Conservation (phyloP, 2,797 vertebrate species). For the Todus mexicanus region DNA sequence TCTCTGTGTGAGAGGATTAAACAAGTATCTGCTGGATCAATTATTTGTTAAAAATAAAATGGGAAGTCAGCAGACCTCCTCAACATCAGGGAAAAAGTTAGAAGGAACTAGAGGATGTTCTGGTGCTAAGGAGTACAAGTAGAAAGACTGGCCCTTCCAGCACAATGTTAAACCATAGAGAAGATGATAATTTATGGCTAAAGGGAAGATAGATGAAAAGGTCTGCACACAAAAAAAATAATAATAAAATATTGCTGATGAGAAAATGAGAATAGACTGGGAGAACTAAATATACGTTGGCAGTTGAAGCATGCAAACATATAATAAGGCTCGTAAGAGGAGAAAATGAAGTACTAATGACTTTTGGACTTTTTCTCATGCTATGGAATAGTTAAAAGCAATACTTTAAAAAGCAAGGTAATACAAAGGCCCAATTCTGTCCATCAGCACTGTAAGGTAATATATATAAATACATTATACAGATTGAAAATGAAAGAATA, state of each 20-base stretch:
- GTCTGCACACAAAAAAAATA: not conserved
- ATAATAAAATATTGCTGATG: not conserved
- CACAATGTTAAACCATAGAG: not conserved
- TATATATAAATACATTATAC: not conserved
- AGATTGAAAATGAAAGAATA: not conserved
- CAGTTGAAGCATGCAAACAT: not conserved
- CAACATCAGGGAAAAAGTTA: not conserved
- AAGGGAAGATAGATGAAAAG: not conserved
- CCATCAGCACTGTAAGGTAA: not conserved
- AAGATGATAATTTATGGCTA: not conserved
- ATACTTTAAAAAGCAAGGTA: not conserved
- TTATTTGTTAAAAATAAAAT: not conserved
- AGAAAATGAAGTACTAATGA: not conserved
- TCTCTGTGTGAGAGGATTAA: not conserved
- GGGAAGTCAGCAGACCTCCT: not conserved
- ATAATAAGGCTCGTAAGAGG: not conserved
- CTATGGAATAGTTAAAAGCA: not conserved
- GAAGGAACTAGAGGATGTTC: not conserved
- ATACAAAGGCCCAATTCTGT: not conserved
- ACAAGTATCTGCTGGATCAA: not conserved
- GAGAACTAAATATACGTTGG: not conserved
- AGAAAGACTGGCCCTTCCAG: not conserved
- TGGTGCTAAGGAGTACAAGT: not conserved
- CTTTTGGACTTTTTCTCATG: not conserved
- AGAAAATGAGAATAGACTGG: not conserved